Evolutionary conservation across 2,888 invertebrate genomes (phyloP), one percentile per base, ranked within the genome.

Genomic region (Pharmacophagus antenor): DNA sequence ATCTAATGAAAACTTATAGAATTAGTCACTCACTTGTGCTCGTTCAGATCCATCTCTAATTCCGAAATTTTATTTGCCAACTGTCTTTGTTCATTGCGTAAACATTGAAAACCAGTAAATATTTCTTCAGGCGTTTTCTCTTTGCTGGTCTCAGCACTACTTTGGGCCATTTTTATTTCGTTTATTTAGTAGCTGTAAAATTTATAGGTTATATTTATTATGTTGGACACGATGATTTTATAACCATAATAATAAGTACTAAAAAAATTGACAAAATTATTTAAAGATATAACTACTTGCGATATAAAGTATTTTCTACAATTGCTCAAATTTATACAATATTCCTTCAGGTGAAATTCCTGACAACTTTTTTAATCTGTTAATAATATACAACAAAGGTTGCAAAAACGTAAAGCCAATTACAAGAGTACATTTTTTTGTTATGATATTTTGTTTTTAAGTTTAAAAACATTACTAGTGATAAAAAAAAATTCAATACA

Each of bases 31-130:
- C 91, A 99, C 98, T 96, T 98, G 92, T 99, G 98, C 88, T 99
- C 99, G 81, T 97, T 98, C 64, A 97, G 92, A 84, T 99, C 99
- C 92, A 95, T 94, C 91, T 98, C 98, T 72, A 99, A 91, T 88
- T 99, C 98, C 0, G 96, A 95, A 63, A 98, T 93, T 92, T 98
- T 98, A 70, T 94, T 94, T 25, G 96, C 96, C 71, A 98, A 88
- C 71, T 93, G 93, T 73, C 97, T 92, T 86, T 99, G 99, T 78
- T 98, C 98, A 70, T 93, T 94, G 49, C 98, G 92, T 56, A 99
- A 92, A 62, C 93, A 92, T 87, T 98, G 97, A 88, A 99, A 98
- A 60, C 95, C 96, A 52, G 93, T 92, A 68, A 97, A 92, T 71
- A 98, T 94, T 88, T 97, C 96, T 80, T 97, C 97, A 65, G 93